Conservation (phyloP, 2,113 vertebrate genomes). For the Oreochromis spilurus region DNA sequence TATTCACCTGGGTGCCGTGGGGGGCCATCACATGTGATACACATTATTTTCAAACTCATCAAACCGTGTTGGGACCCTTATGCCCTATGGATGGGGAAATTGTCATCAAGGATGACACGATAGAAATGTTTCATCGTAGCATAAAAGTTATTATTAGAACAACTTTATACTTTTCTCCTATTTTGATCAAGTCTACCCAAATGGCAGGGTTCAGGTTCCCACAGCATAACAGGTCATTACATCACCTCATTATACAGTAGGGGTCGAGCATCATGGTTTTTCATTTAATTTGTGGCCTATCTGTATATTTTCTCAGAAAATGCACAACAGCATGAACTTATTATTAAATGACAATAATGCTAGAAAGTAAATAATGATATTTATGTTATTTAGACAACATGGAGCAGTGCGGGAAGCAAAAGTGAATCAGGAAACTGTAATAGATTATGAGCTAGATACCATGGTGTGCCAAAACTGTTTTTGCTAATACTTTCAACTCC, state of each 20-base stretch:
- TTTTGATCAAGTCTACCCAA: neutral
- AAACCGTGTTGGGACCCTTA: neutral
- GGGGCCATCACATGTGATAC: neutral
- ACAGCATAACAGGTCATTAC: neutral
- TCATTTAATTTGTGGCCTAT: neutral
- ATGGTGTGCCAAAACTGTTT: neutral
- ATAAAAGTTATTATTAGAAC: neutral
- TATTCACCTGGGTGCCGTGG: neutral
- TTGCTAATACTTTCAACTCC: neutral
- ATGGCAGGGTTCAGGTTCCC: neutral
- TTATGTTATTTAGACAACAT: neutral
- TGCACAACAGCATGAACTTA: neutral
- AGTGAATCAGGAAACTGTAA: neutral
- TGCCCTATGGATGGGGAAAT: neutral
- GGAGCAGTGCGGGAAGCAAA: neutral
- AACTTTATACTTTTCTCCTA: neutral
- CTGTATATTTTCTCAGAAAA: neutral
- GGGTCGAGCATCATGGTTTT: neutral
- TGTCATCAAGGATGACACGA: neutral
- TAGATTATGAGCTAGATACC: neutral
- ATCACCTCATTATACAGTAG: neutral
- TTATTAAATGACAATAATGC: neutral
- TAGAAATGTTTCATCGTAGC: accelerated
- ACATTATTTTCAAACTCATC: neutral
- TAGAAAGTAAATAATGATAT: neutral